Percentiles rank a stretch among this genome's conserved stretches.
phyloP scores from a whole-genome alignment of 2,797 vertebrate species.

The Pteronotus mesoamericanus region DNA sequence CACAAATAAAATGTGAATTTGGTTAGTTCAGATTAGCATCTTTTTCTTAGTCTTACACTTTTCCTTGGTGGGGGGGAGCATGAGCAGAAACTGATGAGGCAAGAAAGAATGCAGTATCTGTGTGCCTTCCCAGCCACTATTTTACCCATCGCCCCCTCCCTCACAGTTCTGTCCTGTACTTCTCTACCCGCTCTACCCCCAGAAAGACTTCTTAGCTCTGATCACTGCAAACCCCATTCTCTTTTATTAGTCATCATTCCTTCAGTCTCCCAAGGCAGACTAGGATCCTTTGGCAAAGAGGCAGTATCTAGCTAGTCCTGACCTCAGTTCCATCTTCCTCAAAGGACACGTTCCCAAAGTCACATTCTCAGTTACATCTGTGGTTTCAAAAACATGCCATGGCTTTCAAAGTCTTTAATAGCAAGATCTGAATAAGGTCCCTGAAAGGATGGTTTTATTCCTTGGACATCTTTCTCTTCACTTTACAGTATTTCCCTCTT shows the following conservation, averaged over 20 bases:
- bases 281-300: background rate
- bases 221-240: background rate
- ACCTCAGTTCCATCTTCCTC: background rate
- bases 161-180: background rate
- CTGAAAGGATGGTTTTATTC: background rate
- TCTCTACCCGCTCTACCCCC: background rate
- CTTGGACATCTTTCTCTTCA: background rate
- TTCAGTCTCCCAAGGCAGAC: background rate
- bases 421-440: background rate
- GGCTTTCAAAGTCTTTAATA: background rate
- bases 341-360: background rate
- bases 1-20: background rate
- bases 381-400: background rate
- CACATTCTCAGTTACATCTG: background rate
- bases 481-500: background rate
- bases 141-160: background rate
- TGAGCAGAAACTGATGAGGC: background rate
- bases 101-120: background rate
- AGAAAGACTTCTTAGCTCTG: background rate
- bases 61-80: background rate
- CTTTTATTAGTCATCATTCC: background rate
- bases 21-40: background rate
- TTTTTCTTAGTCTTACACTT: background rate
- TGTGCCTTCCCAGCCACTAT: background rate
- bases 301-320: accelerated